Evolutionary conservation across 2,797 vertebrate genomes (phyloP).

Genomic region (Poecile montanus): DNA sequence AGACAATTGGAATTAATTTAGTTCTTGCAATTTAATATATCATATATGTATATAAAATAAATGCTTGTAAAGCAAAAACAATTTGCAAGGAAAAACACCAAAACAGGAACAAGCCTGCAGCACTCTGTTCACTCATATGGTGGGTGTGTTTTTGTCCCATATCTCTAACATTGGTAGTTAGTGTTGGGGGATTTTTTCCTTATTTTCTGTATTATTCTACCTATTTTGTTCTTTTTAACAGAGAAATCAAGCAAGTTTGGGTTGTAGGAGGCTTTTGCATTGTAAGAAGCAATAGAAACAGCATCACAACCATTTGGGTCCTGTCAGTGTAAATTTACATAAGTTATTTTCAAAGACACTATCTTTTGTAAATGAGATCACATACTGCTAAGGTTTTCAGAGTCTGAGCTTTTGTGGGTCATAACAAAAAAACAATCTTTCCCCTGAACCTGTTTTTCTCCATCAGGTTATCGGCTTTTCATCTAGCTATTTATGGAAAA

Average conservation of each 20-base stretch:
- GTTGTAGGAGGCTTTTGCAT: neutral
- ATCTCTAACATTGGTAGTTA: neutral
- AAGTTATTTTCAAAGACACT: neutral
- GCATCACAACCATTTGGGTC: neutral
- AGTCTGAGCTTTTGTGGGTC: neutral
- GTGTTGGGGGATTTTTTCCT: neutral
- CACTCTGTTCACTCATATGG: neutral
- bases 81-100: neutral
- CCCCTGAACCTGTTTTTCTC: neutral
- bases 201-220: neutral
- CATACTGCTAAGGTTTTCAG: neutral
- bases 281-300: neutral
- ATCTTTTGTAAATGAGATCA: neutral
- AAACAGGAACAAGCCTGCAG: neutral
- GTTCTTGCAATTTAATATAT: neutral
- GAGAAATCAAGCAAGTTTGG: neutral
- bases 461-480: neutral
- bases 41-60: neutral
- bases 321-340: neutral
- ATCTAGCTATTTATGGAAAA: neutral
- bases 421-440: neutral
- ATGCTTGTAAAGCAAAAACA: neutral
- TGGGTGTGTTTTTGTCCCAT: neutral
- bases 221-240: neutral
- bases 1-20: neutral